Evolutionary conservation across 2,113 vertebrate species (phyloP).

Genomic region (Sterrhoptilus dennistouni): DNA sequence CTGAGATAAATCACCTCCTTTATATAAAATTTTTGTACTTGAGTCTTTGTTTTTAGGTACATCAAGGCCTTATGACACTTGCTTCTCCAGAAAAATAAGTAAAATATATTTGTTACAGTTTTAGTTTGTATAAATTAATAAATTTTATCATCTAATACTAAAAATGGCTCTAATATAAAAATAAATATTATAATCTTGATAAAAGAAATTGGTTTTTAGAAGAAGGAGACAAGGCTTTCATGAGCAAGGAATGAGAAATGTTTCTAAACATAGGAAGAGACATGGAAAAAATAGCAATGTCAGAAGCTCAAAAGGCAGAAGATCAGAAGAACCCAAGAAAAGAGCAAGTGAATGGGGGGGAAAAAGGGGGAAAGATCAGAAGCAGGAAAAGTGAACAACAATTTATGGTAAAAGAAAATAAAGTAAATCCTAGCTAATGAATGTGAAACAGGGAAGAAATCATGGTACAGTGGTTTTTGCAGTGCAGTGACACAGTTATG

Average conservation of each 20-base stretch:
- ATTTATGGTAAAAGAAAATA: constrained; percentile 9
- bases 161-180: not conserved
- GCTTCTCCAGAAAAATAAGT: not conserved
- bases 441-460: not conserved
- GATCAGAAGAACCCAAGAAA: constrained; percentile 23
- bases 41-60: not conserved
- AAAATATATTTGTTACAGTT: not conserved
- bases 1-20: not conserved
- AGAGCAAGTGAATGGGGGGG: not conserved
- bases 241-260: not conserved
- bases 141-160: not conserved
- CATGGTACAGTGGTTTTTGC: not conserved
- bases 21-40: not conserved
- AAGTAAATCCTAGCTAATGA: not conserved
- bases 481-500: not conserved
- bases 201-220: not conserved
- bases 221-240: not conserved
- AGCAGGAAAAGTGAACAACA: constrained; percentile 11
- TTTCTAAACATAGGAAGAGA: not conserved
- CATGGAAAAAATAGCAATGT: not conserved
- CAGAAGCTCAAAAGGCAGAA: constrained; percentile 9
- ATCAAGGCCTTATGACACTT: not conserved
- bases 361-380: not conserved
- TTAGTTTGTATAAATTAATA: constrained; percentile 6
- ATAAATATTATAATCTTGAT: not conserved